Conservation (phyloP, 2,113 vertebrate genomes). For the Notarius quadriscutis region DNA sequence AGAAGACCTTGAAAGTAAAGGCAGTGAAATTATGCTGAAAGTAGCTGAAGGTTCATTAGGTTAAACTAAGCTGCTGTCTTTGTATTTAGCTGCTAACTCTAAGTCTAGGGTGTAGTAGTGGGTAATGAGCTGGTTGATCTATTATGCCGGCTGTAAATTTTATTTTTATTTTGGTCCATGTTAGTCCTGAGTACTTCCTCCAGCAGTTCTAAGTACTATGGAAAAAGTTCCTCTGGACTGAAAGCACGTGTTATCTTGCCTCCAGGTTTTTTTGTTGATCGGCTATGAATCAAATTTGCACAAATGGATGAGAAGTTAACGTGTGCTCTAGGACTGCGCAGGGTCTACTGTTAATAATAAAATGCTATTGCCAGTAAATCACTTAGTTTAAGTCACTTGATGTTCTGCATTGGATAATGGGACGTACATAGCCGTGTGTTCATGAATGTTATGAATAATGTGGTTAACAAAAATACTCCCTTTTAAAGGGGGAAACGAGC, state of each 20-base stretch:
- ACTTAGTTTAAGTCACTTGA: neutral
- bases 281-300: neutral
- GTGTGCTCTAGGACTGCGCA: neutral
- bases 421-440: neutral
- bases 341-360: neutral
- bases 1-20: too few relatives aligned
- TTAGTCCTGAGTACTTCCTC: neutral
- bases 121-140: neutral
- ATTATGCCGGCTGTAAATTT: neutral
- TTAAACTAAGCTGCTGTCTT: neutral
- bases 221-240: too few relatives aligned
- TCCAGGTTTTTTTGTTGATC: neutral
- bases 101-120: neutral
- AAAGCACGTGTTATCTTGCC: neutral
- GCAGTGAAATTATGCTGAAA: too few relatives aligned
- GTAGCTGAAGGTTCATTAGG: too few relatives aligned
- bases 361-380: neutral
- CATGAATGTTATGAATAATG: neutral
- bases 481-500: too few relatives aligned
- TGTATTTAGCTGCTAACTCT: neutral
- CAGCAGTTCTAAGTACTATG: neutral
- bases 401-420: neutral
- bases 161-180: neutral
- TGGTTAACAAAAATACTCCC: neutral
- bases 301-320: neutral